These are phyloP conservation scores for Molossus molossus DNA, from an alignment of 2,797 vertebrate genomes.

Conservation along the genomic window DNA sequence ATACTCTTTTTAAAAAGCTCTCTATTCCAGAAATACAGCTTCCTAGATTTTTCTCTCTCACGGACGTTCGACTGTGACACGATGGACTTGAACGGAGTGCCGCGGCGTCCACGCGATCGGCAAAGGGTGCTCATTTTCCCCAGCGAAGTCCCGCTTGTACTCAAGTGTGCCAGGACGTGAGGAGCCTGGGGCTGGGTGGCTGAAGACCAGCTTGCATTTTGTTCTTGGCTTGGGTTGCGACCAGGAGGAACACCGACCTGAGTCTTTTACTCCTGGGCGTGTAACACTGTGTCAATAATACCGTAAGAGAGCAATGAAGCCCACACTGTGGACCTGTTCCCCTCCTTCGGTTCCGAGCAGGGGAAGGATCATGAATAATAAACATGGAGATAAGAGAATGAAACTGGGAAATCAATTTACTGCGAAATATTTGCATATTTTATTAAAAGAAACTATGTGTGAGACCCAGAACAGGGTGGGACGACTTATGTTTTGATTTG, in stretches of 20 bases:
- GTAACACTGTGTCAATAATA: constrained; percentile 86
- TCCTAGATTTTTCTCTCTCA: constrained; percentile 18
- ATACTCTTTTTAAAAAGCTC: neutral
- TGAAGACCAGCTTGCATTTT: constrained; percentile 84
- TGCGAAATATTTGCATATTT: constrained; percentile 94
- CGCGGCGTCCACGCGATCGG: constrained; percentile 74
- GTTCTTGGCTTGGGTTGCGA: constrained; percentile 86
- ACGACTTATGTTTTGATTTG: constrained; percentile 92
- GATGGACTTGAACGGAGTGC: constrained; percentile 77
- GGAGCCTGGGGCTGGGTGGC: constrained; percentile 84
- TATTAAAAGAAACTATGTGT: constrained; percentile 93
- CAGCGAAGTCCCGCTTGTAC: constrained; percentile 82
- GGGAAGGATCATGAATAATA: constrained; percentile 92
- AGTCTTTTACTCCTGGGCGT: constrained; percentile 87
- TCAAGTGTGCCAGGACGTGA: constrained; percentile 82
- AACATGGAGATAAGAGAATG: constrained; percentile 92
- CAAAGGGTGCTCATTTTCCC: constrained; percentile 84
- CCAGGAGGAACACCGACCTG: constrained; percentile 86
- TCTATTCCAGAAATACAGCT: neutral
- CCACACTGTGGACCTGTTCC: constrained; percentile 13
- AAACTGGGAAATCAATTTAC: constrained; percentile 93
- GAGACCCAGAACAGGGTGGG: constrained; percentile 89
- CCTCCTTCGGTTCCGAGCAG: constrained; percentile 83
- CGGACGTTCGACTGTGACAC: constrained; percentile 69
- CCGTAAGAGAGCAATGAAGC: constrained; percentile 86